Evolutionary conservation across 2,888 invertebrate species (phyloP), one percentile per base, ranked within the genome.

Genomic region (Pristionchus maxplancki): DNA sequence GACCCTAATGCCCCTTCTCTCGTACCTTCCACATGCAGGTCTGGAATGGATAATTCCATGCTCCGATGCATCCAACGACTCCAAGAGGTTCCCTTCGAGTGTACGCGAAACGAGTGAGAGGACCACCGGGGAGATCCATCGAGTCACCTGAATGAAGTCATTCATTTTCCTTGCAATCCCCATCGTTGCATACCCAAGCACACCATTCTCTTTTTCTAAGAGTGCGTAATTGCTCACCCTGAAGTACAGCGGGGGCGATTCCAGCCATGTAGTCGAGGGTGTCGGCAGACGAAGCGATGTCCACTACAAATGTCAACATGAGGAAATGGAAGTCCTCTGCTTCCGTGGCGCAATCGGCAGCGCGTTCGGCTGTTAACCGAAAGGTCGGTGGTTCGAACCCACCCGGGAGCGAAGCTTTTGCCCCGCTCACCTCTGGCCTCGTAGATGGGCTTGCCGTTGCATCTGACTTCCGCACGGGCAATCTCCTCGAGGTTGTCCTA

Each of bases 401-500:
- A 83, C 50, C 82, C 82, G 82, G 82, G 82, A 53, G 82, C 50
- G 82, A 28, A 53, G 1, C 4, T 83, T 83, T 83, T 83, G 34
- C 24, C 48, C 17, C 28, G 3, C 82, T 53, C 34, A 83, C 82
- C 48, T 58, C 83, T 85, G 1, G 96, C 95, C 93, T 96, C 96
- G 95, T 95, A 96, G 53, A 96, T 95, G 5, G 96, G 96, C 93
- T 96, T 96, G 3, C 96, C 96, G 81, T 95, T 96, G 91, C 96
- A 96, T 64, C 89, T 89, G 2, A 95, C 93, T 90, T 95, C 95
- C 89, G 95, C 92, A 6, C 88, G 84, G 15, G 95, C 95, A 50
- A 95, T 93, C 34, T 93, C 94, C 34, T 93, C 93, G 20, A 90
- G 84, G 78, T 93, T 90, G 13, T 87, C 91, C 92, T 92, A 53